Base-by-base conservation (phyloP, 2,888 invertebrate genomes). In the Drosophila parthenogenetica region DNA sequence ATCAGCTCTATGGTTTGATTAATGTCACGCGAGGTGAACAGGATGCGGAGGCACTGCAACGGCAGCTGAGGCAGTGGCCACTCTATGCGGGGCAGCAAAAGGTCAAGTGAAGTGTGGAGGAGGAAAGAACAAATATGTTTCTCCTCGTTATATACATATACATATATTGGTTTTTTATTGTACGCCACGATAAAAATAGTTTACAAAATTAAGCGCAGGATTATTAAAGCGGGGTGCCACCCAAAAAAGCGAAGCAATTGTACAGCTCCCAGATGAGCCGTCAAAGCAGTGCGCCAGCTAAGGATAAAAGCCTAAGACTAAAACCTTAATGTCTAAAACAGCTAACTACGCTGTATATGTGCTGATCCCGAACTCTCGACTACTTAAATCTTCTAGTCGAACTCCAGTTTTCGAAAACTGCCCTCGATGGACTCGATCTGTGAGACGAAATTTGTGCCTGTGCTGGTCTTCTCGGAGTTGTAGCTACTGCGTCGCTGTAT, bases 331-430 rank as follows among this genome's bases (percentile, higher is more conserved):
- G 46, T 14, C 70, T 76, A 78, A 11, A 37, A 53, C 14, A 29
- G 37, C 40, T 22, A 19, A 29, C 29, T 13, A 4, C 17, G 39
- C 29, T 58, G 37, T 37, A 40, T 11, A 16, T n/a, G 43, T 46
- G 16, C 17, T 55, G 39, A 40, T 35, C 40, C 17, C 14, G 8
- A n/a, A 16, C 29, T 10, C 22, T 14, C 19, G 16, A 5, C 19
- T 5, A 14, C 10, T 25, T 50, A 53, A 8, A 29, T 1, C 35
- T 35, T 35, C 78, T 93, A 94, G 90, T 95, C 95, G 82, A 95
- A 94, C 88, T 95, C 95, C 77, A 95, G 91, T 91, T 95, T 95
- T 79, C 95, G 93, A 92, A 95, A 95, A 90, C 95, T 95, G 16
- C 95, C 95, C 83, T 94, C 84, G 54, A 92, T 90, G 17, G 91